Evolutionary conservation across 2,113 vertebrate species (phyloP), one percentile per base, ranked within the genome.

Genomic region (Spea multiplicata): DNA sequence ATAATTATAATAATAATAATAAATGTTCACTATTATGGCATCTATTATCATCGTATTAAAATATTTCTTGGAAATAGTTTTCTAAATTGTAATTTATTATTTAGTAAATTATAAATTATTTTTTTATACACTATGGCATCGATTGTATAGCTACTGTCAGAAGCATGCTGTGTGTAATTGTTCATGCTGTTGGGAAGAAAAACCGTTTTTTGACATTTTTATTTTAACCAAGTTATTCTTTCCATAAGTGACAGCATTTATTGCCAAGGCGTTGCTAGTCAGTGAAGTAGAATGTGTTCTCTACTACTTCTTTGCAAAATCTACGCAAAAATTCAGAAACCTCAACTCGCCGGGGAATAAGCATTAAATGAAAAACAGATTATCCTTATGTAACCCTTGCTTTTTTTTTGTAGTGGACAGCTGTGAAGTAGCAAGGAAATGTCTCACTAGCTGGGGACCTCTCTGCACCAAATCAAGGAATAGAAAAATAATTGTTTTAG

Each of bases 361-460:
- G 87, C 83, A 92, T 92, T 91, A 86, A 90, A 89, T 84, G 76
- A 85, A 87, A 87, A 85, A 83, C 81, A 90, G 89, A 93, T 92
- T 91, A 92, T 89, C 85, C 87, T 86, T 84, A 90, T 87, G 88
- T 92, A 91, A 88, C 83, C 85, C 59, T 83, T 30, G 30, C 30
- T 83, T 79, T 83, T 83, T 89, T 87, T 84, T 83, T 86, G 82
- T 85, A 83, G 61, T 70, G 86, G 86, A 85, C 86, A 88, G 84
- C 85, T 87, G 71, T 83, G 84, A 70, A 79, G 73, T 83, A 84
- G 81, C 47, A 66, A 89, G 86, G 83, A 90, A 91, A 88, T 84
- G 85, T 82, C 52, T 80, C 71, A 67, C 14, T 82, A 81, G 84
- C 82, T 87, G 57, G 48, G 83, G 80, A 76, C 84, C 69, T 72